Evolutionary conservation across 2,113 vertebrate genomes (phyloP).

Genomic region (Haplochromis burtoni): DNA sequence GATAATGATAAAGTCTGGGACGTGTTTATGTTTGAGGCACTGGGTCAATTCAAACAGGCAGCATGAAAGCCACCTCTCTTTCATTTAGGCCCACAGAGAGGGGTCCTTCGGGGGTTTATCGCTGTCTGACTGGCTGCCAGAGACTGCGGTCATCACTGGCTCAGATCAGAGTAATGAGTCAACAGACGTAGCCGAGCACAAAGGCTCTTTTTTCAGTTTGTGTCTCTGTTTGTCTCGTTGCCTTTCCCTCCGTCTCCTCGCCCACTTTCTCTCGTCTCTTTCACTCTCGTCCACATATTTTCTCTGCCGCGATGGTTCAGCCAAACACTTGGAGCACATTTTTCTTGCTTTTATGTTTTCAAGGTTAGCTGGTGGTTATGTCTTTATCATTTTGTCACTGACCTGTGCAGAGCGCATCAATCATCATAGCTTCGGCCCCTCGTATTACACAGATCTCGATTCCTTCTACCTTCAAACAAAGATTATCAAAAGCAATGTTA

Average conservation of each 20-base stretch:
- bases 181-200: slow-evolving; percentile 1
- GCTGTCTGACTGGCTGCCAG: neutral
- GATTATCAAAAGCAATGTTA: neutral
- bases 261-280: neutral
- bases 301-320: neutral
- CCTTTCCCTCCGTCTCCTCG: neutral
- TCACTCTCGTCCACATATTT: neutral
- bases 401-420: neutral
- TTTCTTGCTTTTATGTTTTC: neutral
- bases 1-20: slow-evolving; percentile 38
- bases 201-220: slow-evolving; percentile 14
- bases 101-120: slow-evolving; percentile 20
- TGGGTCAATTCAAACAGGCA: slow-evolving; percentile 15
- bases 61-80: neutral
- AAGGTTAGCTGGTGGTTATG: neutral
- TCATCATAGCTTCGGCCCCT: neutral
- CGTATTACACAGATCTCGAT: fast-evolving
- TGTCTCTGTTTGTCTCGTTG: slow-evolving; percentile 14
- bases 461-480: neutral
- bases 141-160: neutral
- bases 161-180: neutral
- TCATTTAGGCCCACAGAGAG: neutral
- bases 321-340: slow-evolving; percentile 3
- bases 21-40: slow-evolving; percentile 13
- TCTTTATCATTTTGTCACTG: neutral